Base-by-base conservation (phyloP, 2,797 vertebrate genomes). In the Lacerta bilineata region DNA sequence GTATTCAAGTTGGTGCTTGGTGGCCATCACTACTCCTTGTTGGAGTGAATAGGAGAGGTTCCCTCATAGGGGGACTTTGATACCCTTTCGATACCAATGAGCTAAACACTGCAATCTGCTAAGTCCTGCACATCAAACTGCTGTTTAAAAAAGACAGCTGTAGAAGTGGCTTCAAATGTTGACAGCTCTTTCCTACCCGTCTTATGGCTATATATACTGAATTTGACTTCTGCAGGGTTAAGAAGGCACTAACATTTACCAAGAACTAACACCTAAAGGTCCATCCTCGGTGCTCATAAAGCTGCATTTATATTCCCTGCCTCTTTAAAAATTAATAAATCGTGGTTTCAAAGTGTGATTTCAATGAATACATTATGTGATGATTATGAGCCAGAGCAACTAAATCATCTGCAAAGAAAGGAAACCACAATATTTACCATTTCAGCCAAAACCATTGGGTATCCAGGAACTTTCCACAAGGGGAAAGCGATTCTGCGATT, bases 401-500 rank as follows among this genome's bases (percentile, higher is more conserved):
- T 33, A 6, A 46, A 25, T 23, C 17, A 29, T n/a, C 41, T 80
- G 68, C 8, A 81, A 39, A 85, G 83, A 84, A 20, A 89, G 1
- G 10, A 89, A 92, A 39, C 29, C 17, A 80, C 18, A 71, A 29
- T 9, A 95, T 68, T 98, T 96, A 98, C 98, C 98, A 98, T 97
- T 96, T 98, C 61, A 98, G 90, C 97, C 97, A 97, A 93, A 96
- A 95, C 96, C 96, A 97, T 5, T 97, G 96, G 50, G 90, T 95
- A 88, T 92, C 88, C 50, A 97, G 83, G 25, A 96, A 85, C 1
- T 10, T 93, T 93, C 93, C 93, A 89, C 93, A 91, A 29, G 95
- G 95, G 86, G 92, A 91, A 50, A 98, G 95, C 72, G 94, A 66
- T 78, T 95, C 92, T 91, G 94, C 91, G 86, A 97, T 91, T 92